Percentiles rank a stretch among this genome's conserved stretches.
Conservation (phyloP, 2,113 vertebrate genomes). For the Piaya cayana region DNA sequence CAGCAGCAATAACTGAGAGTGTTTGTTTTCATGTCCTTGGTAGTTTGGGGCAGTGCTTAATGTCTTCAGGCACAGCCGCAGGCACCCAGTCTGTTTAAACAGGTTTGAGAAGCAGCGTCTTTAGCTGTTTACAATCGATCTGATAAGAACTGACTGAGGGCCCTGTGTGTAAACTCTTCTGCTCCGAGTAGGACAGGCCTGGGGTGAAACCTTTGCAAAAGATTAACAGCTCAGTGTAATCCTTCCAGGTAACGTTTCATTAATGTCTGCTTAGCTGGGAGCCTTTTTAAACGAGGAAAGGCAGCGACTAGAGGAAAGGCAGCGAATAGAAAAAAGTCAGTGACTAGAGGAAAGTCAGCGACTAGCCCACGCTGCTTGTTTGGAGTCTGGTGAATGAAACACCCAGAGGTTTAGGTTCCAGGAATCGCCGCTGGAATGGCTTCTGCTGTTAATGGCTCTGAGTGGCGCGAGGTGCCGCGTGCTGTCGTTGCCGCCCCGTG, state of each 20-base stretch:
- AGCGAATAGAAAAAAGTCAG: too few relatives aligned
- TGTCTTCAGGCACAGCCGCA: not conserved
- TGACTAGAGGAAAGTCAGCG: not conserved
- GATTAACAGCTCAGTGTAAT: not conserved
- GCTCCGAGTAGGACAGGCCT: not conserved
- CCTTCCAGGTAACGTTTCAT: slow-evolving; percentile 20
- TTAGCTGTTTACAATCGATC: not conserved
- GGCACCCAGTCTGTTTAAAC: not conserved
- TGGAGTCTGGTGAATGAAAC: not conserved
- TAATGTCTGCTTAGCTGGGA: not conserved
- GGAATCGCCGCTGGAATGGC: slow-evolving; percentile 38
- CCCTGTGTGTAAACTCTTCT: not conserved
- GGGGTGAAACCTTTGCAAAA: not conserved
- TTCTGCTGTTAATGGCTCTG: slow-evolving; percentile 38
- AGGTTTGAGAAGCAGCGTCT: not conserved
- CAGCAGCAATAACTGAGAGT: not conserved
- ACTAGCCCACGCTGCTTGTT: not conserved
- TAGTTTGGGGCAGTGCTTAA: not conserved
- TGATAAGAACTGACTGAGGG: not conserved
- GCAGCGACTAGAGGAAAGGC: not conserved
- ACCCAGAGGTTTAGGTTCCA: not conserved
- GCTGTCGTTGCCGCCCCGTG: slow-evolving; percentile 26
- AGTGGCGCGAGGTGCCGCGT: slow-evolving; percentile 50
- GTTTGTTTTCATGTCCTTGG: not conserved
- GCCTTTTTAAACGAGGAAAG: not conserved